A percentile compares a stretch with the other conserved stretches of the same genome.
Evolutionary conservation across 2,113 vertebrate genomes (phyloP).

Genomic region (Epinephelus fuscoguttatus): DNA sequence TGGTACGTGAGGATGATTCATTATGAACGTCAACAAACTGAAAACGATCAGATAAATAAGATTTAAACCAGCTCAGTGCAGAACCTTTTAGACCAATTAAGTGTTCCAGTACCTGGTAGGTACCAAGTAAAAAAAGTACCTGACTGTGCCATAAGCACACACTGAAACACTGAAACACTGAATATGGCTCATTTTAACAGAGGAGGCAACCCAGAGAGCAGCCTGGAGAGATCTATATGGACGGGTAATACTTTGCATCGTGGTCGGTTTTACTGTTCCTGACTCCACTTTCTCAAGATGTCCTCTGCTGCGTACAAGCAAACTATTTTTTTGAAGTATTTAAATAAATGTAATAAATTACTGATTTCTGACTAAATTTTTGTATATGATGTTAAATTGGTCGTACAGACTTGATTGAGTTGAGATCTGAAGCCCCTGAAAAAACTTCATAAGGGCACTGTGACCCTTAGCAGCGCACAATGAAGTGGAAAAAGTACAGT

Average conservation of each 20-base stretch:
- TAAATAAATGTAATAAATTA: background rate
- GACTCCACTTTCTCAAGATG: conserved; percentile 90
- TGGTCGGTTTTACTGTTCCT: conserved; percentile 29
- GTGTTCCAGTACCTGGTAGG: no score
- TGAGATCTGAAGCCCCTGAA: background rate
- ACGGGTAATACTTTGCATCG: background rate
- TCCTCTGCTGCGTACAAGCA: conserved; percentile 85
- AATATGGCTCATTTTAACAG: background rate
- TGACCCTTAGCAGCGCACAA: conserved; percentile 21
- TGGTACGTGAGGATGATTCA: no score
- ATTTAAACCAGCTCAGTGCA: no score
- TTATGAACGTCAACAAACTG: no score
- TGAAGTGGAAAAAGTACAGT: conserved; percentile 33
- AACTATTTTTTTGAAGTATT: no score
- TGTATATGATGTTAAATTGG: background rate
- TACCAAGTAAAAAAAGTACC: no score
- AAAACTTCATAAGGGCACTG: background rate
- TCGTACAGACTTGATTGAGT: background rate
- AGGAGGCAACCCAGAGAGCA: background rate
- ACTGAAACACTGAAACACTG: background rate
- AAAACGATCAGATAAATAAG: no score
- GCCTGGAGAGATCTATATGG: background rate
- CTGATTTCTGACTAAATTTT: conserved; percentile 5
- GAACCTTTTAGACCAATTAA: no score
- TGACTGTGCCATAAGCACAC: background rate